Evolutionary conservation across 92 coral and sea anemone genomes (phyloP).

Genomic region (Pocillopora grandis): DNA sequence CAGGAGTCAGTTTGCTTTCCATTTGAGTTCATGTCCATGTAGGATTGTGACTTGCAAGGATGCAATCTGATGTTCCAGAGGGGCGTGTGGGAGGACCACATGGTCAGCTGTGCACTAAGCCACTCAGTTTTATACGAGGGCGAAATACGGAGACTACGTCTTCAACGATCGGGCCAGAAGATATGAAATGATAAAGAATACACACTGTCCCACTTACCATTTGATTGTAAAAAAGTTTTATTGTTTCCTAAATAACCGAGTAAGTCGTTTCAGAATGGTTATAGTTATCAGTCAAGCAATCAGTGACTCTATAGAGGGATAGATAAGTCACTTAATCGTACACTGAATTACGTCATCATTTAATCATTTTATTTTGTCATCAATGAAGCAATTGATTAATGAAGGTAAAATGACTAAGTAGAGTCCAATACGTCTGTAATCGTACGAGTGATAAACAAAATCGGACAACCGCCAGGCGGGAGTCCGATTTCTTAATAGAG

Average conservation of each 20-base stretch:
- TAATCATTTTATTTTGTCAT: not conserved
- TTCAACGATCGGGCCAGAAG: not conserved
- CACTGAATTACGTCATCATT: not conserved
- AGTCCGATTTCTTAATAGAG: not conserved
- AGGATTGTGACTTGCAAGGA: not conserved
- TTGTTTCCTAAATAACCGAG: not conserved
- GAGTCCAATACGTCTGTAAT: not conserved
- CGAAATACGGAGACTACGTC: not conserved
- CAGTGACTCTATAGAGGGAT: not conserved
- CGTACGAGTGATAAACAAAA: no score
- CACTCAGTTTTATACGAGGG: conserved; percentile 5
- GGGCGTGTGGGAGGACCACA: conserved; percentile 12
- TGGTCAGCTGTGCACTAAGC: not conserved
- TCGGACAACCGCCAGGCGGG: no score
- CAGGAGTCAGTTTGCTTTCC: not conserved
- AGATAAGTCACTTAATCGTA: not conserved
- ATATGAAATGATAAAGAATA: not conserved
- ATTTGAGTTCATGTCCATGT: not conserved
- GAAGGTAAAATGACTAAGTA: not conserved
- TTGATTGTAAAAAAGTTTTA: not conserved
- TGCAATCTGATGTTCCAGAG: not conserved
- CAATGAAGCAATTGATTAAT: not conserved
- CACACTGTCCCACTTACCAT: not conserved
- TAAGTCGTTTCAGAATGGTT: not conserved
- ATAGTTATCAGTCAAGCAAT: not conserved